Base-by-base conservation (phyloP, 2,113 vertebrate genomes). In the Raja brachyura region DNA sequence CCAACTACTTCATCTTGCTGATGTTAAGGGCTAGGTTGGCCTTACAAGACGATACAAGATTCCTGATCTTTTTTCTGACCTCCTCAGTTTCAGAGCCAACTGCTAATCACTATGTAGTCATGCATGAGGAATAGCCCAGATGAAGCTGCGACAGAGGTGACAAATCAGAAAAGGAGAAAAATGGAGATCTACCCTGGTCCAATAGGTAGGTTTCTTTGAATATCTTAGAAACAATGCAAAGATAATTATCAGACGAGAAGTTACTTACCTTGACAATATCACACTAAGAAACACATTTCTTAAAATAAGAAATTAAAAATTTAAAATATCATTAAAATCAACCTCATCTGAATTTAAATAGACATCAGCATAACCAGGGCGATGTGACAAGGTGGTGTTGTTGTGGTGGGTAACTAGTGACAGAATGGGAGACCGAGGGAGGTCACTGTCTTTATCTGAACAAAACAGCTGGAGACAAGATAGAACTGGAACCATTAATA, bases 401-500 rank as follows among this genome's bases (percentile, higher is more conserved):
- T 73, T 16, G 70, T 20, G 14, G 18, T 16, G 70, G 70, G 18
- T 73, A 20, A 20, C 18, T 73, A 22, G 14, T 73, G 70, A 73
- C 5, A 92, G 90, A 88, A 88, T 63, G n/a, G 9, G 4, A 73
- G 31, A 73, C 68, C 33, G 5, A 92, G 68, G 90, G 90, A 74
- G 22, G 68, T 92, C 68, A 5, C 20, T 54, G 90, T 48, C 22
- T 73, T 92, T 92, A 92, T 92, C 90, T 92, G 90, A 39, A 48
- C 33, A 92, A 63, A 92, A 92, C 90, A 92, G 90, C 68, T 92
- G 66, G 90, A 92, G 70, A 73, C 90, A 74, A 92, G 90, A 92
- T 92, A 92, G 68, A 73, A 68, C 66, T 48, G 90, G 90, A 92
- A 66, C 66, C 90, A 92, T 33, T 74, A 92, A 54, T 54, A 92